A percentile compares a stretch with the other conserved stretches of the same genome.
These are phyloP conservation scores for Blastobasis lacticolella DNA, from an alignment of 2,888 invertebrate species.

Conservation along the genomic window DNA sequence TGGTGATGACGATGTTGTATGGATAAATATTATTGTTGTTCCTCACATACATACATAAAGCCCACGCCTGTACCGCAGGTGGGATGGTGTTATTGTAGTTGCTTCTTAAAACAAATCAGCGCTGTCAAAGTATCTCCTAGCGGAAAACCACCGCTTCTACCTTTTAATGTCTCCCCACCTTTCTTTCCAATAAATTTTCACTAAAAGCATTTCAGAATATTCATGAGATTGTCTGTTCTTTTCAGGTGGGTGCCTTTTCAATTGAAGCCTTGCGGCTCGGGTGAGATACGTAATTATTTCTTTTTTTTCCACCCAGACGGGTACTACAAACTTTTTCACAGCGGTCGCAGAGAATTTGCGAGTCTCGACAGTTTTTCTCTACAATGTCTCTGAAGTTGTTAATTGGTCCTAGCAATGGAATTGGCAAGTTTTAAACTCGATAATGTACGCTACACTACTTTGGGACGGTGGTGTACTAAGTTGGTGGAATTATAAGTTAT, in stretches of 20 bases:
- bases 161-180: conserved; percentile 26
- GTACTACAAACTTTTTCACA: conserved; percentile 32
- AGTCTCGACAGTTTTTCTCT: conserved; percentile 25
- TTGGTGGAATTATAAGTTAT: no score
- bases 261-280: conserved; percentile 36
- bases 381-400: conserved; percentile 2
- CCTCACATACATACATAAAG: no score
- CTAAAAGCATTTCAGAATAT: conserved; percentile 66
- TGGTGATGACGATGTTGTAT: no score
- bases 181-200: conserved; percentile 62
- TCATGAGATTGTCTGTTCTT: conserved; percentile 64
- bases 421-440: no score
- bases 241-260: conserved; percentile 62
- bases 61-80: no score
- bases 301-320: conserved; percentile 32
- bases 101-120: no score
- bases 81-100: no score
- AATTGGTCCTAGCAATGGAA: background rate
- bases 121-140: no score
- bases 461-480: no score
- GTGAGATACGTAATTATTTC: conserved; percentile 28
- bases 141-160: conserved; percentile 17
- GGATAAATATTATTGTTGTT: no score
- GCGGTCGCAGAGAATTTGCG: conserved; percentile 8
- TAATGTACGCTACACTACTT: no score